These are phyloP conservation scores for Paratilapia polleni DNA, from an alignment of 2,113 vertebrate species.

Conservation along the genomic window DNA sequence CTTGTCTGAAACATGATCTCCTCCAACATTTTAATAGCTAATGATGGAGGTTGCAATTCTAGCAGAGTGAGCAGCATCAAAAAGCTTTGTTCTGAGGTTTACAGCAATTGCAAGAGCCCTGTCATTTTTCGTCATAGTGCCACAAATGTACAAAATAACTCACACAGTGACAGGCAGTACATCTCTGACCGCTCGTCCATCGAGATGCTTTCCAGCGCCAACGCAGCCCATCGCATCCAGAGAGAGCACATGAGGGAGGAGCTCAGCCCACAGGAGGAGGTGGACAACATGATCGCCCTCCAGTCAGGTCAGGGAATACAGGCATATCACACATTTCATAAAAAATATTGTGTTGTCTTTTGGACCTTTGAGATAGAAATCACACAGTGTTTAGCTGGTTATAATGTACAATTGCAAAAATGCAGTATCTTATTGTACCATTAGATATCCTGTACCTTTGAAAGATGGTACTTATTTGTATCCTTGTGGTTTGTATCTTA, in stretches of 20 bases:
- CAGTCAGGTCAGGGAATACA: constrained; percentile 81
- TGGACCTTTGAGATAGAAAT: neutral
- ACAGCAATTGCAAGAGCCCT: neutral
- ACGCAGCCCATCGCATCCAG: constrained; percentile 82
- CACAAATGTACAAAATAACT: neutral
- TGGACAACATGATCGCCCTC: constrained; percentile 83
- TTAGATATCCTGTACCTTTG: no score
- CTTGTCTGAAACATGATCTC: neutral
- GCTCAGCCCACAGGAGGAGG: constrained; percentile 81
- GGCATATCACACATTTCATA: neutral
- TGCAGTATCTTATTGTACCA: no score
- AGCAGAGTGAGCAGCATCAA: neutral
- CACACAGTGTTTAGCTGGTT: neutral
- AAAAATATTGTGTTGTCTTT: neutral
- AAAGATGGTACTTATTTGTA: no score
- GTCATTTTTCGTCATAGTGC: neutral
- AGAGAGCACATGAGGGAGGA: constrained; percentile 80
- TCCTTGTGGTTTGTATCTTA: no score
- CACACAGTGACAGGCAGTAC: constrained; percentile 80
- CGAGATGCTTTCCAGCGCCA: constrained; percentile 85
- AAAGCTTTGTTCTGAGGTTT: neutral
- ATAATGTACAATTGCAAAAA: neutral
- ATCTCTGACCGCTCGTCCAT: constrained; percentile 84
- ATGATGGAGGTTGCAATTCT: neutral
- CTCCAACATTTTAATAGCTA: fast-evolving